Percentiles rank a stretch among this genome's conserved stretches.
These are phyloP conservation scores for Tangara arthus DNA, from an alignment of 2,797 vertebrate species.

Conservation along the genomic window DNA sequence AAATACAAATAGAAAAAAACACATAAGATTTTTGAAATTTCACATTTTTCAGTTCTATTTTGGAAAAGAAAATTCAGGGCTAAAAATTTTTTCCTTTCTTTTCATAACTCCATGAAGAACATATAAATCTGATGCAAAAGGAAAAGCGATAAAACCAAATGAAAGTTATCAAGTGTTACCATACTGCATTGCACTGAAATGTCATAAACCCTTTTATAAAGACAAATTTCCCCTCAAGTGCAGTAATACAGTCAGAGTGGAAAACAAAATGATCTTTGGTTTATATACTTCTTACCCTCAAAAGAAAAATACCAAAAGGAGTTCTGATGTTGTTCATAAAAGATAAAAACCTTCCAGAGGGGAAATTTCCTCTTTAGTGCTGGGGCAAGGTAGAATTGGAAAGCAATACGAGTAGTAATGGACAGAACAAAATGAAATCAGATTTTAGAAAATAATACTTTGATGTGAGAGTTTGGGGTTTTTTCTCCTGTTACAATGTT, in stretches of 20 bases:
- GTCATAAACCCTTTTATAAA: slow-evolving; percentile 58
- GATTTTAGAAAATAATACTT: slow-evolving; percentile 13
- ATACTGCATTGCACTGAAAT: slow-evolving; percentile 18
- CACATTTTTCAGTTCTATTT: background rate
- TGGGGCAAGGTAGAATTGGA: slow-evolving; percentile 33
- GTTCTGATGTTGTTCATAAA: slow-evolving; percentile 47
- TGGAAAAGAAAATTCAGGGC: background rate
- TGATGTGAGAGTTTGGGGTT: background rate
- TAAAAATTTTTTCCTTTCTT: background rate
- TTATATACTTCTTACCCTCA: slow-evolving; percentile 56
- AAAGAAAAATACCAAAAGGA: slow-evolving; percentile 53
- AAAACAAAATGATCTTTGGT: slow-evolving; percentile 57
- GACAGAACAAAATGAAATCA: slow-evolving; percentile 36
- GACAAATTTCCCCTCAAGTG: slow-evolving; percentile 63
- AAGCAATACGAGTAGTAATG: slow-evolving; percentile 27
- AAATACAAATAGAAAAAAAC: background rate
- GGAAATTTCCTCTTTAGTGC: slow-evolving; percentile 53
- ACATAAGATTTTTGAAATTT: background rate
- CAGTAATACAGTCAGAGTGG: slow-evolving; percentile 46
- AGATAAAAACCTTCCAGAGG: slow-evolving; percentile 52
- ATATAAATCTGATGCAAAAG: slow-evolving; percentile 29
- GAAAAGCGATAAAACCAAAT: slow-evolving; percentile 39
- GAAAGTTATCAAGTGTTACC: slow-evolving; percentile 39
- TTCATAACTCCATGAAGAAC: background rate
- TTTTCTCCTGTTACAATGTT: background rate